phyloP scores from a whole-genome alignment of 2,888 invertebrate species.

The Steinernema carpocapsae region DNA sequence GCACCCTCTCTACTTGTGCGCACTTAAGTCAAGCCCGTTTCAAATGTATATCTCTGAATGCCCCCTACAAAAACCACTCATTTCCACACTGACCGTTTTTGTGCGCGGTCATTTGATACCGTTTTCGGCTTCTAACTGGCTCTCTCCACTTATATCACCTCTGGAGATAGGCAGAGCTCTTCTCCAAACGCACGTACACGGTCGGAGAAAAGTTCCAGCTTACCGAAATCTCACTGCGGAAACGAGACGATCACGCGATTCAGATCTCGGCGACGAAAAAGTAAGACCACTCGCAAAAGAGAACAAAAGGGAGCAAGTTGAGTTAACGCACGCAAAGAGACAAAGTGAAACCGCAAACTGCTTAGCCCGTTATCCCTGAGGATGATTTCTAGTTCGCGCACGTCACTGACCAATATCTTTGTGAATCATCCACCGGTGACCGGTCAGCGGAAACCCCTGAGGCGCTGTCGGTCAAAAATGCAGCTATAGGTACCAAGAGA shows the following conservation, averaged over 20 bases:
- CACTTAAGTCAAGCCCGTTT: constrained; percentile 30
- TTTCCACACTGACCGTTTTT: not conserved
- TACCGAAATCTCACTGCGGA: too few relatives aligned
- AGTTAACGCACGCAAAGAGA: not conserved
- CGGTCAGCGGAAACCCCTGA: constrained; percentile 15
- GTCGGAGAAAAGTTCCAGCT: too few relatives aligned
- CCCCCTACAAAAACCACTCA: not conserved
- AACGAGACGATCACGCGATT: too few relatives aligned
- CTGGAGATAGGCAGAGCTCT: too few relatives aligned
- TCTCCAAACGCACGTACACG: too few relatives aligned
- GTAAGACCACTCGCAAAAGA: not conserved
- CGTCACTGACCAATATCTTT: constrained; percentile 26
- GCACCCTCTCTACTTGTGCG: constrained; percentile 14
- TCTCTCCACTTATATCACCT: not conserved
- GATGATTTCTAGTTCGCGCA: constrained; percentile 28
- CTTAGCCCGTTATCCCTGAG: constrained; percentile 25
- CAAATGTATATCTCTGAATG: constrained; percentile 10
- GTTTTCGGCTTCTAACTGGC: not conserved
- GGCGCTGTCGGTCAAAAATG: constrained; percentile 15
- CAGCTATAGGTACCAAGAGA: not conserved
- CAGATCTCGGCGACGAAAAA: not conserved
- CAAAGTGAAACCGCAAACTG: not conserved
- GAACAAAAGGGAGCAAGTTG: too few relatives aligned
- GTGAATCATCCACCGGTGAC: constrained; percentile 21
- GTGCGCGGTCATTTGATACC: constrained; percentile 1